A percentile compares a stretch with the other conserved stretches of the same genome.
Evolutionary conservation across 2,113 vertebrate genomes (phyloP).

Genomic region (Mungos mungo): DNA sequence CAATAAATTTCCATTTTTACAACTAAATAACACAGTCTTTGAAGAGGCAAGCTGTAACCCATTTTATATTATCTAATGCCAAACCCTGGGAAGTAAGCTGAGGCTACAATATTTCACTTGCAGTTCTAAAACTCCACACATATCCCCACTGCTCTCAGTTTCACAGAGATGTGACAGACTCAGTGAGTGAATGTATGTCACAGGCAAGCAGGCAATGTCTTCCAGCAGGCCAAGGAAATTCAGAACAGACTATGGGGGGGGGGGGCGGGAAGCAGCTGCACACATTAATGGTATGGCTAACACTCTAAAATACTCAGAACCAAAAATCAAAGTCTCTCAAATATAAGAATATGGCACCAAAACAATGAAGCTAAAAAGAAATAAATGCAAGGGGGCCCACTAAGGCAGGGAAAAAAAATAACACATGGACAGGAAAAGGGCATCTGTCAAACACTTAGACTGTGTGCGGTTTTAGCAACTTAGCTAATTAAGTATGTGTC

Average conservation of each 20-base stretch:
- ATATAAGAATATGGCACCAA: not conserved
- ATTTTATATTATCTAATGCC: not conserved
- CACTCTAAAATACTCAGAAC: not conserved
- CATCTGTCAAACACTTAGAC: not conserved
- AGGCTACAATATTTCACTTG: not conserved
- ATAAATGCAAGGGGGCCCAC: not conserved
- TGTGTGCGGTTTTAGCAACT: accelerated
- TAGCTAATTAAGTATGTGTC: not conserved
- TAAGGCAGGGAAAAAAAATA: not conserved
- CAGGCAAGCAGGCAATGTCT: accelerated
- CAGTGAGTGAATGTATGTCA: not conserved
- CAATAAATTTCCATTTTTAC: not conserved
- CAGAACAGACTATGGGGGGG: not conserved
- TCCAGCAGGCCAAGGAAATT: not conserved
- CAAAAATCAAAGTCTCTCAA: not conserved
- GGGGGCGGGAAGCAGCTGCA: not conserved
- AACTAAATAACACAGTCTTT: not conserved
- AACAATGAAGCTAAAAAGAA: not conserved
- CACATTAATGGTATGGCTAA: accelerated
- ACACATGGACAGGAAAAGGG: not conserved
- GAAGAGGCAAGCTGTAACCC: not conserved
- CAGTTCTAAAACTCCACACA: not conserved
- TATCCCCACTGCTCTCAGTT: not conserved
- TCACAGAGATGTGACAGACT: not conserved
- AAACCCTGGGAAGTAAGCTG: not conserved